Base-by-base conservation (phyloP, 2,113 vertebrate species). In the Paradisaea rubra region DNA sequence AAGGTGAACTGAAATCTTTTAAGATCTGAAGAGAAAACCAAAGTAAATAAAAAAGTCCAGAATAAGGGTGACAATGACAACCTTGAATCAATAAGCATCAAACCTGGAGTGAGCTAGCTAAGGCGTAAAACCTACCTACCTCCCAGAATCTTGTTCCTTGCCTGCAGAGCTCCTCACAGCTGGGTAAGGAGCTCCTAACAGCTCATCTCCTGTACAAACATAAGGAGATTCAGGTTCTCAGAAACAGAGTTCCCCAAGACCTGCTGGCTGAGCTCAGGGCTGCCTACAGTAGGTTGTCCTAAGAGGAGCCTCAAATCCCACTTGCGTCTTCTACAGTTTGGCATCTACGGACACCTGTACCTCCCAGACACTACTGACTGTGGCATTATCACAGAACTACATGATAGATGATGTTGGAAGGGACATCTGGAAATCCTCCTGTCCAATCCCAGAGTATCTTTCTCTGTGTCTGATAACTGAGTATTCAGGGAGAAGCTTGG, bases 1-100 rank as follows among this genome's bases (percentile, higher is more conserved):
- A 90, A 95, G 66, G 81, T 88, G 60, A 97, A 70, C 68, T 92
- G 60, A 68, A 81, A 86, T 93, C 59, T 94, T 68, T 84, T 83
- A 78, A 93, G 79, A 92, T 82, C 35, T 92, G 35, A 65, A 47
- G 33, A 81, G 66, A 93, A 95, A 96, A 92, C 65, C 65, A 94
- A 95, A 91, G 86, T 94, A 80, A 85, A 84, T 81, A 15, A 5
- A 49, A 13, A 84, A 63, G 23, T 59, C 23, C 23, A 63, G 42
- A 85, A 59, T 54, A 69, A 72, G 30, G 24, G 23, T 91, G 81
- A 28, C 39, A 77, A 31, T 64, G 30, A 77, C 56, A 86, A 60
- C 52, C 47, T 88, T 85, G 71, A 83, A 61, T 41, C 20, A 52
- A 57, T 70, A 81, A 80, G 42, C 20, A 60, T 59, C 24, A 25